Conservation (phyloP, 2,888 invertebrate genomes). For the Apodemia hepburni region DNA sequence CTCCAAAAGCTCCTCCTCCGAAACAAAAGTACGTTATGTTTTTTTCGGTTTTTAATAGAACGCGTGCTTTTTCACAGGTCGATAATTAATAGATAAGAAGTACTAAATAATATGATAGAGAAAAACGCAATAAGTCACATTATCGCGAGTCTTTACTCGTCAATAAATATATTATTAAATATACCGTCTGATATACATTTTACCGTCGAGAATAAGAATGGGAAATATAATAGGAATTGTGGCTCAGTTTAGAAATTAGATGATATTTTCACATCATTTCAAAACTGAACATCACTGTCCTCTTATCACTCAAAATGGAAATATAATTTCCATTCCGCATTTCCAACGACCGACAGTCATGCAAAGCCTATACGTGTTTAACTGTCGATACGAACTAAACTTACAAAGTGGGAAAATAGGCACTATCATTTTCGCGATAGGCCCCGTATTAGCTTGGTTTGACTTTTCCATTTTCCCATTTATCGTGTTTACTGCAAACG, state of each 20-base stretch:
- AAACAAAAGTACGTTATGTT: no score
- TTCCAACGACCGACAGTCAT: conserved; percentile 34
- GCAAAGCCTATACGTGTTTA: conserved; percentile 30
- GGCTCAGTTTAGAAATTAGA: background rate
- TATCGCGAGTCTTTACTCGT: no score
- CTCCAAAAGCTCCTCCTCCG: no score
- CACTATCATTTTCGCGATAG: conserved; percentile 17
- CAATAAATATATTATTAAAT: no score
- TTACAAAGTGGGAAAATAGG: conserved; percentile 16
- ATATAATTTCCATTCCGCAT: conserved; percentile 32
- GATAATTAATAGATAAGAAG: no score
- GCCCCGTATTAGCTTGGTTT: conserved; percentile 13
- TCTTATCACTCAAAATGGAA: conserved; percentile 34
- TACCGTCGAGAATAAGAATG: background rate
- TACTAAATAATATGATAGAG: no score
- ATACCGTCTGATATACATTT: no score
- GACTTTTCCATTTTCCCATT: conserved; percentile 22
- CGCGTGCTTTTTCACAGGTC: no score
- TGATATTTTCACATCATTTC: conserved; percentile 4
- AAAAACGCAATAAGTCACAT: no score
- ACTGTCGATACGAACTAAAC: conserved; percentile 29
- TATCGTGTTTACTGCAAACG: conserved; percentile 31
- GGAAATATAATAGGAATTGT: background rate
- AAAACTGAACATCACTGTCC: conserved; percentile 27
- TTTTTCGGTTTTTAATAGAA: no score